These are phyloP conservation scores for Drosophila micromelanica DNA, from an alignment of 1,140 invertebrate species.

Conservation along the genomic window DNA sequence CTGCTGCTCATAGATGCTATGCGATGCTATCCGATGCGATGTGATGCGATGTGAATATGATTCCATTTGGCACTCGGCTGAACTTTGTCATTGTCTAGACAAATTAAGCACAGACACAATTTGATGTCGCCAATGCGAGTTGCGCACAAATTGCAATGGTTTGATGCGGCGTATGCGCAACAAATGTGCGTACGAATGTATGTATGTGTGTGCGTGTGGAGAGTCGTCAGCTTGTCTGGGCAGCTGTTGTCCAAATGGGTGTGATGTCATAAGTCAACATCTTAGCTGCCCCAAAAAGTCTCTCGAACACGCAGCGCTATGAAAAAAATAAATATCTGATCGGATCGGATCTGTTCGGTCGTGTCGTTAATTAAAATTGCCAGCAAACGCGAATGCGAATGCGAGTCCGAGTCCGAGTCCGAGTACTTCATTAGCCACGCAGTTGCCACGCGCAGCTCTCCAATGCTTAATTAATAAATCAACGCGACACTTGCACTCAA, in stretches of 20 bases:
- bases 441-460: conserved; percentile 75
- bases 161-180: conserved; percentile 66
- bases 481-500: conserved; percentile 83
- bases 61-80: conserved; percentile 44
- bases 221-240: conserved; percentile 75
- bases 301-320: not conserved
- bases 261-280: conserved; percentile 81
- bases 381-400: conserved; percentile 21
- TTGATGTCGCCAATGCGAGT: conserved; percentile 49
- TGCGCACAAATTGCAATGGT: conserved; percentile 60
- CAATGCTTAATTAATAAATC: conserved; percentile 84
- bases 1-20: conserved; percentile 26
- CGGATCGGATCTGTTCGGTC: conserved; percentile 58
- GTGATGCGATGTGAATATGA: conserved; percentile 20
- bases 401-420: conserved; percentile 22
- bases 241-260: conserved; percentile 45
- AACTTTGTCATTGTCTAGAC: conserved; percentile 82
- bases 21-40: conserved; percentile 16
- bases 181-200: conserved; percentile 36
- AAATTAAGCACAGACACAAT: conserved; percentile 69
- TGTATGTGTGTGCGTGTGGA: conserved; percentile 33
- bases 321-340: conserved; percentile 27
- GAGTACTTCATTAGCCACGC: conserved; percentile 76
- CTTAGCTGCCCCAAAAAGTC: conserved; percentile 47
- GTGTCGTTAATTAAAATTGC: conserved; percentile 78